Base-by-base conservation (phyloP, 2,888 invertebrate genomes). In the Harpagoxenus sublaevis region DNA sequence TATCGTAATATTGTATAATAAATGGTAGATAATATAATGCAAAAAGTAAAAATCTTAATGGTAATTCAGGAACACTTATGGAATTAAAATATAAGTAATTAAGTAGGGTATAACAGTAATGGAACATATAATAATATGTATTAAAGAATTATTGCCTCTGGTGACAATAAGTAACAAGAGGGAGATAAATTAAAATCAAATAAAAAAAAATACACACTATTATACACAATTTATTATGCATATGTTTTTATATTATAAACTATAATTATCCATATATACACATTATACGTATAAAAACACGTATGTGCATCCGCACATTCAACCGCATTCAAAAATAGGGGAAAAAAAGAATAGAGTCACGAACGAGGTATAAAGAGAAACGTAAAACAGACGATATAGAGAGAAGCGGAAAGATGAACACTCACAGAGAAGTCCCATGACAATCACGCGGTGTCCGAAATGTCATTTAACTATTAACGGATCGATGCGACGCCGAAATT, bases 401-500 rank as follows among this genome's bases (percentile, higher is more conserved):
- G 45, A 74, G 51, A 48, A 63, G 83, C 31, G 65, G 77, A 87
- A 86, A 86, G 77, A 73, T 70, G 73, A 65, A 86, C 84, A 86
- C 79, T 51, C 79, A 55, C 39, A 78, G 39, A 45, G 65, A 84
- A 89, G 84, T 86, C 87, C 89, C 90, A 79, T 79, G 88, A 78
- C 87, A 83, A 85, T 77, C 45, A 70, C 65, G 82, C 73, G 75
- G 35, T 83, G 84, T 87, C 79, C 88, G 91, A 90, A 91, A 91
- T 88, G 89, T 90, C 90, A 90, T 92, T 92, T 92, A 92, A 90
- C 91, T 91, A 92, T 92, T 92, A 92, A 90, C 92, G 88, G 66
- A 70, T 82, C 87, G 87, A 89, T 78, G 84, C 84, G 86, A 88
- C 75, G 88, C 84, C 86, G 84, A 90, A 92, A 92, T 91, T 91